Base-by-base conservation (phyloP, 2,888 invertebrate species). In the Pelosia muscerda region DNA sequence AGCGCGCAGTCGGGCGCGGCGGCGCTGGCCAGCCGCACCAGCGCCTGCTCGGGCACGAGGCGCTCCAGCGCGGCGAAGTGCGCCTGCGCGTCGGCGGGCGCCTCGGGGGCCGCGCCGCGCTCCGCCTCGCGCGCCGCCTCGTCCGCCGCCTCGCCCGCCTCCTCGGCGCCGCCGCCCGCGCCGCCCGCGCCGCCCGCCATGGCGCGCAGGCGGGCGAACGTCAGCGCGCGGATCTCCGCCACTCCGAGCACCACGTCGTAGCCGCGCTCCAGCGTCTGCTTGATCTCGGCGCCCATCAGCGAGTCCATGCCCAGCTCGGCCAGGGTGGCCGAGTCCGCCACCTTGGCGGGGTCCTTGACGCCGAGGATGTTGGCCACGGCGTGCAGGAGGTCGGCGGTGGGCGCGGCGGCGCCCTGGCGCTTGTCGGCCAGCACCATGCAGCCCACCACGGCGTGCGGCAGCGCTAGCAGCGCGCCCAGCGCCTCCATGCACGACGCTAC, bases 251-350 rank as follows among this genome's bases (percentile, higher is more conserved):
- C 97, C 69, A 99, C 93, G 90, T 99, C 99, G 93, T 97, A 99
- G 85, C 97, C 98, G 68, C 99, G 96, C 90, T 99, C 99, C 65
- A 99, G 94, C 0, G 98, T 98, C 93, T 99, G 99, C 90, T 99
- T 99, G 86, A 99, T 98, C 95, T 99, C 99, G 2, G 99, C 99
- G 59, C 99, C 99, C 99, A 99, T 99, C 78, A 99, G 95, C 2
- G 99, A 99, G 90, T 99, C 99, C 97, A 99, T 98, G 72, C 99
- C 99, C 55, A 99, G 96, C 90, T 99, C 99, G 34, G 98, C 98
- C 60, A 99, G 95, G 56, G 97, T 97, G 6, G 97, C 96, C 34
- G 96, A 96, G 56, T 96, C 95, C 73, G 98, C 89, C 38, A 99
- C 96, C 73, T 97, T 97, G 79, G 96, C 96, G 0, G 97, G 94